phyloP scores from a whole-genome alignment of 2,113 vertebrate species.

The Lophius piscatorius region DNA sequence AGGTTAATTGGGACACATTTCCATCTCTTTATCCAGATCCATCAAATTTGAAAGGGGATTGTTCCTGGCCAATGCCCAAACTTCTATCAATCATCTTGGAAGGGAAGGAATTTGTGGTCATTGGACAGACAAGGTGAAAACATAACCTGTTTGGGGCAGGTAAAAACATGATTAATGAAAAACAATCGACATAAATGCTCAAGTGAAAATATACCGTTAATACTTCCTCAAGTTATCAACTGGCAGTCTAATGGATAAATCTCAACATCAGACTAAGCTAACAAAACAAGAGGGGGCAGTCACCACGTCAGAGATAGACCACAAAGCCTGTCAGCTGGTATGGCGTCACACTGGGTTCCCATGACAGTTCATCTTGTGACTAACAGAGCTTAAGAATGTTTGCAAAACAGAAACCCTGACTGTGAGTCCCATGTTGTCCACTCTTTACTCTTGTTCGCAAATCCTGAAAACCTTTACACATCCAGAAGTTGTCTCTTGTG shows the following conservation, averaged over 20 bases:
- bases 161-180: not conserved
- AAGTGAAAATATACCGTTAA: not conserved
- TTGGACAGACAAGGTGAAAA: no score
- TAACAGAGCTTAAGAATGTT: constrained; percentile 2
- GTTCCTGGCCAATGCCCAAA: no score
- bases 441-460: not conserved
- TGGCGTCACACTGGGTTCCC: constrained; percentile 29
- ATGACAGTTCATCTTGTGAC: constrained; percentile 32
- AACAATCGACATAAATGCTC: not conserved
- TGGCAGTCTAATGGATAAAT: constrained; percentile 16
- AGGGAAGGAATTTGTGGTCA: no score
- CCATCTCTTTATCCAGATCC: no score
- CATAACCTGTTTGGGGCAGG: no score
- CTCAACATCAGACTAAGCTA: constrained; percentile 7
- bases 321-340: constrained; percentile 22
- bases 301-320: constrained; percentile 39
- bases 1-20: no score
- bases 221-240: constrained; percentile 4
- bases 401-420: constrained; percentile 14
- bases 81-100: no score
- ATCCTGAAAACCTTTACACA: not conserved
- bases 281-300: constrained; percentile 23
- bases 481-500: constrained; percentile 14
- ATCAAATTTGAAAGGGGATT: no score
- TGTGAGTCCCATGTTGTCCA: constrained; percentile 5